Conservation (phyloP, 2,113 vertebrate genomes). For the Plecturocebus donacophilus region DNA sequence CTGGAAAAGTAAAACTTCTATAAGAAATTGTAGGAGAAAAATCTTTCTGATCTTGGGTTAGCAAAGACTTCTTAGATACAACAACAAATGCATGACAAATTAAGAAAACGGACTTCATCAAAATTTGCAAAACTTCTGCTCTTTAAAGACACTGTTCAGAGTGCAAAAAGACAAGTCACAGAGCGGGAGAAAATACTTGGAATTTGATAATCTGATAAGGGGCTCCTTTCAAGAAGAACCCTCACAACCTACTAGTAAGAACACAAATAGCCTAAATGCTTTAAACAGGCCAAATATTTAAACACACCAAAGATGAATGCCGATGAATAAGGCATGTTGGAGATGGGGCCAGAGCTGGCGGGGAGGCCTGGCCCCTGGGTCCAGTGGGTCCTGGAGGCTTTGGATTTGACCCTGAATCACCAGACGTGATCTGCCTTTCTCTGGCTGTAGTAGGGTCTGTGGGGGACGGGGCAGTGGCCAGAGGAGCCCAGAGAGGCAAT, state of each 20-base stretch:
- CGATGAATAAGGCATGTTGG: rapidly evolving
- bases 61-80: neutral
- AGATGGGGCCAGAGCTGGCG: neutral
- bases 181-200: too few relatives aligned
- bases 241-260: neutral
- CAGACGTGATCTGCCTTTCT: neutral
- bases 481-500: neutral
- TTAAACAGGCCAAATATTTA: neutral
- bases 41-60: neutral
- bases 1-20: too few relatives aligned
- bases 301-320: rapidly evolving
- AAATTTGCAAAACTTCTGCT: neutral
- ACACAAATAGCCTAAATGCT: neutral
- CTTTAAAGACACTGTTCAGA: neutral
- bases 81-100: rapidly evolving
- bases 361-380: rapidly evolving
- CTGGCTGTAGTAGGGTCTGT: rapidly evolving
- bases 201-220: neutral
- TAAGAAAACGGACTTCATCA: too few relatives aligned
- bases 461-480: rapidly evolving
- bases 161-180: neutral
- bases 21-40: neutral
- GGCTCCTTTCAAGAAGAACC: too few relatives aligned
- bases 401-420: neutral
- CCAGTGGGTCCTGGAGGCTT: rapidly evolving